Percentiles rank a stretch among this genome's conserved stretches.
Evolutionary conservation across 1,140 invertebrate species (phyloP).

Genomic region (Drosophila ogumai): DNA sequence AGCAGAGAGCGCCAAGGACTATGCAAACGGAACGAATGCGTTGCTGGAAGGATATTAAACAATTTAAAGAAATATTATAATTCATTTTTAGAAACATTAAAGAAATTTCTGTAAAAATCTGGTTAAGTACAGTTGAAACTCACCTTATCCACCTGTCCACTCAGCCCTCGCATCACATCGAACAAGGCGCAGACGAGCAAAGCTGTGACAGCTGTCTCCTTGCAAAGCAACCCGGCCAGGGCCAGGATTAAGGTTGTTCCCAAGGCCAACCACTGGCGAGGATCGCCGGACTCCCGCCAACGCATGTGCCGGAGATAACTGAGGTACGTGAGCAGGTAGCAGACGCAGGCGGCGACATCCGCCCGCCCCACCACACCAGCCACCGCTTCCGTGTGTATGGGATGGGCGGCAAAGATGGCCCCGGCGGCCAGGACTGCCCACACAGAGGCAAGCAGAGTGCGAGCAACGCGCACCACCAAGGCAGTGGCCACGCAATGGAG

Average conservation of each 20-base stretch:
- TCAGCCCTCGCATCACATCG: slow-evolving; percentile 86
- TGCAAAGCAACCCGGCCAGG: slow-evolving; percentile 91
- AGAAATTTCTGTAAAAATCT: neutral
- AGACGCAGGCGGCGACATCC: slow-evolving; percentile 95
- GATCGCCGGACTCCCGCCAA: slow-evolving; percentile 86
- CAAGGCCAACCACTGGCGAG: slow-evolving; percentile 87
- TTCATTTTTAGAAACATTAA: neutral
- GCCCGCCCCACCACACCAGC: slow-evolving; percentile 98
- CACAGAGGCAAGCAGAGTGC: slow-evolving; percentile 88
- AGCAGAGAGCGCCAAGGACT: slow-evolving; percentile 86
- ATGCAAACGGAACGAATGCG: slow-evolving; percentile 88
- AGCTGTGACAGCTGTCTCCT: slow-evolving; percentile 97
- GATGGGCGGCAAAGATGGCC: slow-evolving; percentile 96
- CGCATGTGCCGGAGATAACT: slow-evolving; percentile 89
- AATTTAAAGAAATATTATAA: neutral
- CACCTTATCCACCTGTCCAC: slow-evolving; percentile 81
- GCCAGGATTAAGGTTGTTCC: slow-evolving; percentile 87
- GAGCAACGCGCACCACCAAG: slow-evolving; percentile 90
- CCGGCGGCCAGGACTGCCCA: slow-evolving; percentile 91
- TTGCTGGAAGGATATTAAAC: slow-evolving; percentile 85
- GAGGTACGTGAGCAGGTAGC: slow-evolving; percentile 95
- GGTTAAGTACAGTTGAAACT: too few species aligned
- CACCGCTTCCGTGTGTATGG: slow-evolving; percentile 98
- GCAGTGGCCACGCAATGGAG: slow-evolving; percentile 93
- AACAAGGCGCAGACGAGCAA: slow-evolving; percentile 94